Base-by-base conservation (phyloP, 1,140 invertebrate species). In the Bombus cullumanus region DNA sequence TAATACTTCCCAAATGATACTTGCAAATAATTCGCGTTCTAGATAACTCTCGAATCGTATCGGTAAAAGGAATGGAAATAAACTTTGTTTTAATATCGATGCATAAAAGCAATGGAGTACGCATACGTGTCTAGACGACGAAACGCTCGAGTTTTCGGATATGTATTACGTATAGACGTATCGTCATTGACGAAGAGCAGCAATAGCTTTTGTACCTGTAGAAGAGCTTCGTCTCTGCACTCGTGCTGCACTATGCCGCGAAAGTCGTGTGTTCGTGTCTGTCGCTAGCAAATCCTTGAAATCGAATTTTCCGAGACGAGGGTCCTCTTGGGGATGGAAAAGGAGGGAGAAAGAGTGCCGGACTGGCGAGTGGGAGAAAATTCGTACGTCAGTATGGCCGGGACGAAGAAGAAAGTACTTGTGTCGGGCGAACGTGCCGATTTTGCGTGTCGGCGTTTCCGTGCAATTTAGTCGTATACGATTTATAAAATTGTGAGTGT, bases 251-350 rank as follows among this genome's bases (percentile, higher is more conserved):
- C 57, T 62, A 43, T 57, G 15, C 34, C 79, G 78, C 59, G 84
- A 85, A 75, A 81, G 59, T 75, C 71, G 71, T 31, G 74, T 47
- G 47, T 72, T 85, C 72, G 72, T 76, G 83, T 85, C 83, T 88
- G 86, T 88, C 86, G 86, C 73, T 74, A 31, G 83, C 73, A 88
- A 88, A 88, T 88, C 86, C 86, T 88, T 75, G 86, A 88, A 88
- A 88, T 88, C 86, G 86, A 88, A 86, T 88, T 88, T 88, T 57
- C 86, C 83, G 83, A 86, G 83, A 86, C 83, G 86, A 82, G 78
- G 83, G 86, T 86, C 78, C 86, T 64, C 83, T 53, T 34, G 83
- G 75, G 68, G 12, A 39, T 22, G 22, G 41, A 62, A 64, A 64
- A 62, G 28, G 43, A 28, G 71, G n/a, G 9, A 34, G 25, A 31